Evolutionary conservation across 2,113 vertebrate species (phyloP).

Genomic region (Turdus rufiventris): DNA sequence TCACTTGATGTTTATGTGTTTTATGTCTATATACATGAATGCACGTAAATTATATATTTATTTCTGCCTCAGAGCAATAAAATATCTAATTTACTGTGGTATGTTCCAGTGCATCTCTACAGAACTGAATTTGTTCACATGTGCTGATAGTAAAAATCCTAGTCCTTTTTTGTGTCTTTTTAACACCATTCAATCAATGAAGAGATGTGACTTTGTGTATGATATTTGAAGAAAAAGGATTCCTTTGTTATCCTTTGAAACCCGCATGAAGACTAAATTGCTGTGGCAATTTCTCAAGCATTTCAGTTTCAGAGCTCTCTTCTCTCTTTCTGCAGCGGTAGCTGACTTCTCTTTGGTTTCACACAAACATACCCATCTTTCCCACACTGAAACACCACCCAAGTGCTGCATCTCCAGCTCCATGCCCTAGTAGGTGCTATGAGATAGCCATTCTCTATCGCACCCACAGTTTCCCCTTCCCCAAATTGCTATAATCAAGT

Average conservation of each 20-base stretch:
- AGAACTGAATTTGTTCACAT: background rate
- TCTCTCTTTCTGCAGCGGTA: background rate
- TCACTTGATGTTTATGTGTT: background rate
- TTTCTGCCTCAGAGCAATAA: background rate
- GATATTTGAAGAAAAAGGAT: background rate
- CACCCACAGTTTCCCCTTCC: background rate
- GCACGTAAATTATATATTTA: background rate
- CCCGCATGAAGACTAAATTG: background rate
- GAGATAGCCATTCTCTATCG: background rate
- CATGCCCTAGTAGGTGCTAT: background rate
- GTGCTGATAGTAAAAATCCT: background rate
- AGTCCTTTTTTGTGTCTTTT: background rate
- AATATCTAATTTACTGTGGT: background rate
- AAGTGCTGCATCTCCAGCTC: fast-evolving
- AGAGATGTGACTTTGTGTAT: background rate
- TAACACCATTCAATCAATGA: background rate
- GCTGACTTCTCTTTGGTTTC: background rate
- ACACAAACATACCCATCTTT: background rate
- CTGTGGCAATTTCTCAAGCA: background rate
- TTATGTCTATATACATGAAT: background rate
- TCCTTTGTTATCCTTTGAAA: background rate
- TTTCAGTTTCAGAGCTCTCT: background rate
- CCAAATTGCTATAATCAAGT: background rate
- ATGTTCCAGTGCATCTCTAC: background rate
- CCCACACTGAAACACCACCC: background rate